Evolutionary conservation across 2,888 invertebrate species (phyloP), one percentile per base, ranked within the genome.

Genomic region (Melanostoma scalare): DNA sequence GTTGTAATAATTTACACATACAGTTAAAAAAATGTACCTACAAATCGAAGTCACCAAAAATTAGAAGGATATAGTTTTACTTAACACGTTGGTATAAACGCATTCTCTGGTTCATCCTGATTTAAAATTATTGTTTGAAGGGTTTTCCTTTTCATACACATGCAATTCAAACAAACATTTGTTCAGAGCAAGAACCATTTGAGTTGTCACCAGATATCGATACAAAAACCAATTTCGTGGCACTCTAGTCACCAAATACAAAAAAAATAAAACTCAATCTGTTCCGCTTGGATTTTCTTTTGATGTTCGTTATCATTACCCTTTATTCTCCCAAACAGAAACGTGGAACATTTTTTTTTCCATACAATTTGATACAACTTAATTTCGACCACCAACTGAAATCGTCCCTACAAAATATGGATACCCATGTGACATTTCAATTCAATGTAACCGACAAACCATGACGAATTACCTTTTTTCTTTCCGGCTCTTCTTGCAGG

Each of bases 391-490:
- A 73, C 73, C 69, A 65, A 69, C 68, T 56, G 38, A 42, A 58
- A 38, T 40, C 30, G 58, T 71, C 60, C 67, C 20, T 6, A 4
- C 4, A 4, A 8, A 10, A 44, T 6, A 65, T 53, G 44, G 60
- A 73, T 46, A 65, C n/a, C 74, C 52, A 58, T 71, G 69, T 74
- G 78, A 78, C 73, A 84, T 84, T 74, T 84, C 84, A 78, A 84
- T 84, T 78, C 78, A 69, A 6, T 71, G 58, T 67, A 78, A 71
- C 84, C 82, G 82, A 69, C 82, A 84, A 79, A 79, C 78, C 84
- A 48, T 74, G 84, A 79, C 78, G 79, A 84, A 84, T 79, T 84
- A 78, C 65, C 73, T 78, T 75, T 72, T 71, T 76, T 44, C 48
- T 68, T 65, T 84, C 63, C 77, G 73, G 65, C 44, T 74, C 63